A percentile compares a stretch with the other conserved stretches of the same genome.
These are phyloP conservation scores for Emydoidea blandingii DNA, from an alignment of 2,797 vertebrate genomes.

Conservation along the genomic window DNA sequence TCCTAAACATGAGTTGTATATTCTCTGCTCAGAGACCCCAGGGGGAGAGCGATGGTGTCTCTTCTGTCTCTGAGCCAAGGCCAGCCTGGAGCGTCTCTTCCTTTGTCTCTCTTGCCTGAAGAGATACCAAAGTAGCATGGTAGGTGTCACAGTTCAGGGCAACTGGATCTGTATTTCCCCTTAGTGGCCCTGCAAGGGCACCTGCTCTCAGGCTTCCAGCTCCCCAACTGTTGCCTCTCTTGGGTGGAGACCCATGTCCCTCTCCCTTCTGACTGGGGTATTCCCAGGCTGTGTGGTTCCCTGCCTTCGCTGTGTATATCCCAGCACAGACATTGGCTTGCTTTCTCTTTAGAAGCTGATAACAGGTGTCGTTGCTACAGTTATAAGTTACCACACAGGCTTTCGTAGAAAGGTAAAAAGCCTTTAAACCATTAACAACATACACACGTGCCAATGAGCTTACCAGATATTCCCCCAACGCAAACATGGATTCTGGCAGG, in stretches of 20 bases:
- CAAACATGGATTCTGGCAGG: neutral
- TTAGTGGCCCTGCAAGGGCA: neutral
- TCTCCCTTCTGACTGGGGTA: neutral
- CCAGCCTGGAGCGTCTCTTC: neutral
- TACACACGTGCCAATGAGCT: neutral
- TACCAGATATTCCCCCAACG: neutral
- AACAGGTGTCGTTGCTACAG: neutral
- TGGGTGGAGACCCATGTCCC: neutral
- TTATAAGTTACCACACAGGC: neutral
- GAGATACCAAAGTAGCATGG: neutral
- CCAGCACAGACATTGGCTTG: neutral
- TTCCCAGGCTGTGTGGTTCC: neutral
- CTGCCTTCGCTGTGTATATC: neutral
- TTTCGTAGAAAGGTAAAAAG: neutral
- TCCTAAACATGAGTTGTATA: neutral
- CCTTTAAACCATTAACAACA: neutral
- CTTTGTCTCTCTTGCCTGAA: neutral
- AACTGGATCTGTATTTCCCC: neutral
- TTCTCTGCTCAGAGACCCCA: neutral
- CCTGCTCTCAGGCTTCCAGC: neutral
- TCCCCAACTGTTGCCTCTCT: neutral
- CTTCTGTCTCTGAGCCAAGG: neutral
- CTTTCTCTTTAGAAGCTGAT: neutral
- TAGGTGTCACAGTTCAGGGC: neutral
- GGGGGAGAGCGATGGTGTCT: neutral